A percentile compares a stretch with the other conserved stretches of the same genome.
These are phyloP conservation scores for Leptodirus hochenwartii DNA, from an alignment of 2,888 invertebrate species.

Conservation along the genomic window DNA sequence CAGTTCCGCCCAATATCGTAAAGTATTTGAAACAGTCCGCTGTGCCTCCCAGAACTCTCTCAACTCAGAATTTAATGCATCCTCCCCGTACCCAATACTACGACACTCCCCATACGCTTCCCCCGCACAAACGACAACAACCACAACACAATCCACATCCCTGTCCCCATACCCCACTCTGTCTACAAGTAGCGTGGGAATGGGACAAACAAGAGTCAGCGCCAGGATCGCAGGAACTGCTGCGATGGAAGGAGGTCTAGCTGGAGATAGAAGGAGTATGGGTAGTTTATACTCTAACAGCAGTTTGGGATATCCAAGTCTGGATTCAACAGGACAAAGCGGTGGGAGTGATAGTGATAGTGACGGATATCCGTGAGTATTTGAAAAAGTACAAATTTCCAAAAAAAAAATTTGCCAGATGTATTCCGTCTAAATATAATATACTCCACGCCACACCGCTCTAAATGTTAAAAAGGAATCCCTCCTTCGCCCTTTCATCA, in stretches of 20 bases:
- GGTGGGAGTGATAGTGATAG: conserved; percentile 50
- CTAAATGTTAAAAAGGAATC: too few relatives aligned
- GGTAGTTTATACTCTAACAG: conserved; percentile 31
- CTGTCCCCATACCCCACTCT: conserved; percentile 23
- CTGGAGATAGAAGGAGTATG: neutral
- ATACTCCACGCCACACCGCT: too few relatives aligned
- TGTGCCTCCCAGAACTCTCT: conserved; percentile 44
- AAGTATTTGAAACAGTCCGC: conserved; percentile 81
- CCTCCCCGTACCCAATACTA: too few relatives aligned
- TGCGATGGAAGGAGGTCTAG: conserved; percentile 24
- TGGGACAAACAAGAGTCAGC: conserved; percentile 34
- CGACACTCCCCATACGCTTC: too few relatives aligned
- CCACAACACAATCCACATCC: conserved; percentile 18
- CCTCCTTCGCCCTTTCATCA: too few relatives aligned
- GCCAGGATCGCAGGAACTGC: conserved; percentile 12
- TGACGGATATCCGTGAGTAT: conserved; percentile 52
- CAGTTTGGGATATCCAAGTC: conserved; percentile 29
- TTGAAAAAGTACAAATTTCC: too few relatives aligned
- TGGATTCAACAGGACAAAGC: conserved; percentile 36
- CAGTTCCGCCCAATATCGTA: conserved; percentile 70
- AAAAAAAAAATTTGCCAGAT: too few relatives aligned
- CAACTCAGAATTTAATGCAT: conserved; percentile 27
- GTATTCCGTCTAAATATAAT: too few relatives aligned
- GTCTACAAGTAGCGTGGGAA: conserved; percentile 20
- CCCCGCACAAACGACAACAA: conserved; percentile 11